Base-by-base conservation (phyloP, 2,888 invertebrate species). In the Marasmarcha lunaedactyla region DNA sequence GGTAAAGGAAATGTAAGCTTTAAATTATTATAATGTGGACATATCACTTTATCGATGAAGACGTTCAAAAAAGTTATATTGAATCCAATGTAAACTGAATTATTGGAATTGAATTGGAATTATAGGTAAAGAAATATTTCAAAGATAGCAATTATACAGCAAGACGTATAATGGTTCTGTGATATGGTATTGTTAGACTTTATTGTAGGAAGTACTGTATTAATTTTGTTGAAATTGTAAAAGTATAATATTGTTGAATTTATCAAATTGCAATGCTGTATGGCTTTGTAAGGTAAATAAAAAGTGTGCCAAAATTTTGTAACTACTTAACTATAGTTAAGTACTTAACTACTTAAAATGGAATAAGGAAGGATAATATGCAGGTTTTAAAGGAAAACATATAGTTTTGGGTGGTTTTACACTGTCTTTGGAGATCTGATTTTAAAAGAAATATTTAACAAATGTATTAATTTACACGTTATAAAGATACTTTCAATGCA, bases 141-240 rank as follows among this genome's bases (percentile, higher is more conserved):
- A 61, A 59, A 57, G 48, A 36, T 36, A 57, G 52, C 55, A 59
- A 54, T 53, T 58, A 57, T 59, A 62, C 62, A 68, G 62, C 61
- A 54, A 55, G 50, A 47, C 57, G 64, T 65, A 59, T 61, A 56
- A 55, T 59, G 63, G 65, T 63, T 63, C 73, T 73, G 69, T 73
- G 70, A 71, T 73, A 71, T 67, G 64, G 59, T 69, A 65, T 64
- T 68, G 57, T 64, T 65, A 57, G 61, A 67, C 57, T 61, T 55
- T 60, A 55, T 30, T n/a, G 30, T 30, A 30, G 30, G 30, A 11
- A 3, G 11, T 30, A 30, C 4, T 11, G n/a, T n/a, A 4, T n/a
- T 30, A 30, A 3, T 30, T 30, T 9, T n/a, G 30, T 30, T 30
- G 56, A 56, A 41, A 53, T 52, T 57, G 57, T 51, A 51, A 54